Percentiles rank a stretch among this genome's conserved stretches.
phyloP scores from a whole-genome alignment of 2,113 vertebrate genomes.

The Gymnogyps californianus region DNA sequence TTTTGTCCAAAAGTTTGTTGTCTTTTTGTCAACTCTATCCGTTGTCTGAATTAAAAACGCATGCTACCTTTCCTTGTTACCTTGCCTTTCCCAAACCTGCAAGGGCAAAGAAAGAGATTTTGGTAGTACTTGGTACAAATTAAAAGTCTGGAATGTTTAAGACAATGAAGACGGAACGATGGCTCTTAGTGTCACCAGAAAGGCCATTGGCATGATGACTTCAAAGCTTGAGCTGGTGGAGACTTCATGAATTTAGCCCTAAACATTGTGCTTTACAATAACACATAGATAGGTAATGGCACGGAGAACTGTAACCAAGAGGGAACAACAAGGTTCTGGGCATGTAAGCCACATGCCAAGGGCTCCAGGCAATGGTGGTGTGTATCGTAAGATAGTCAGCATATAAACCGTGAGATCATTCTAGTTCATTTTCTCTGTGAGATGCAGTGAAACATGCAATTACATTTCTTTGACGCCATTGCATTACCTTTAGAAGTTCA shows the following conservation, averaged over 20 bases:
- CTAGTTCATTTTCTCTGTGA: neutral
- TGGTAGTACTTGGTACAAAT: neutral
- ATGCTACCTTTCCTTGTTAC: neutral
- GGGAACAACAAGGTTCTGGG: neutral
- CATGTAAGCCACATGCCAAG: neutral
- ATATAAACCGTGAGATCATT: neutral
- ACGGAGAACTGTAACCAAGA: neutral
- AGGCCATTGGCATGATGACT: neutral
- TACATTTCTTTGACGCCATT: neutral
- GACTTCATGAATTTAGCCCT: neutral
- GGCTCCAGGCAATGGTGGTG: neutral
- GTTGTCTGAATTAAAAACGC: neutral
- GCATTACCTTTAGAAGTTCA: neutral
- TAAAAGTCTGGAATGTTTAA: neutral
- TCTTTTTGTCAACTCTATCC: neutral
- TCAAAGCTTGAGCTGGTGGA: neutral
- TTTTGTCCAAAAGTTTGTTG: neutral
- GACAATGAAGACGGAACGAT: accelerated
- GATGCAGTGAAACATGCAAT: neutral
- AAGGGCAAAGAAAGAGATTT: neutral
- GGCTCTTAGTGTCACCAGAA: neutral
- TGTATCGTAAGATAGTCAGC: neutral
- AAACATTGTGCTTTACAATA: neutral
- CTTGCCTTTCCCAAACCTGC: neutral
- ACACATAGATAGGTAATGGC: too few relatives aligned